Evolutionary conservation across 2,888 invertebrate genomes (phyloP).

Genomic region (Microctonus brassicae): DNA sequence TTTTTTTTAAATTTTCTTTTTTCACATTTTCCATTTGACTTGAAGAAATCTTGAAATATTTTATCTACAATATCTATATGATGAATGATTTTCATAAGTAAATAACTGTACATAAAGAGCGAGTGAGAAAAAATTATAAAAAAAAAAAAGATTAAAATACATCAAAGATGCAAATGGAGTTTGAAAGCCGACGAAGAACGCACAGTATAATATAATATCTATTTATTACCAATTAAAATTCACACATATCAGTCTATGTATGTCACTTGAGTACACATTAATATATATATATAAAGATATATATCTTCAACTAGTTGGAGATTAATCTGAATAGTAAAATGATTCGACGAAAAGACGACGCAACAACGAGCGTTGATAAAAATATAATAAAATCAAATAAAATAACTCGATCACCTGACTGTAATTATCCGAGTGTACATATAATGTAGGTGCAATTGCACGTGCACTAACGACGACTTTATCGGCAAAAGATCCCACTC

Average conservation of each 20-base stretch:
- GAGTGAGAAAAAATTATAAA: neutral
- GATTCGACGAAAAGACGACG: slow-evolving; percentile 6
- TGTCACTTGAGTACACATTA: slow-evolving; percentile 11
- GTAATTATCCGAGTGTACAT: slow-evolving; percentile 27
- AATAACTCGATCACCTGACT: slow-evolving; percentile 18
- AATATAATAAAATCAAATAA: neutral
- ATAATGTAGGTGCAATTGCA: slow-evolving; percentile 13
- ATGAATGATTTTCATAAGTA: neutral
- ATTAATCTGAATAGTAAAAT: slow-evolving; percentile 23
- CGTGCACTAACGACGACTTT: slow-evolving; percentile 25
- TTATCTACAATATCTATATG: slow-evolving; percentile 5
- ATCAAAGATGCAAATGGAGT: neutral
- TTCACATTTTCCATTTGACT: neutral
- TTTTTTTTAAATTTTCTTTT: neutral
- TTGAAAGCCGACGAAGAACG: neutral
- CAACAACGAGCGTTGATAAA: slow-evolving; percentile 5
- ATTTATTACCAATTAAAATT: neutral
- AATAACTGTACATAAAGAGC: neutral
- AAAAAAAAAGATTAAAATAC: neutral
- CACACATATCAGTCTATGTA: slow-evolving; percentile 16
- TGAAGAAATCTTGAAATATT: neutral
- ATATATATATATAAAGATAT: neutral
- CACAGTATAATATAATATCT: neutral
- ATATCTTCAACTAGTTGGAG: neutral
- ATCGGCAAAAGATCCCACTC: slow-evolving; percentile 30